Evolutionary conservation across 2,888 invertebrate genomes (phyloP).

Genomic region (Chloromyia formosa): DNA sequence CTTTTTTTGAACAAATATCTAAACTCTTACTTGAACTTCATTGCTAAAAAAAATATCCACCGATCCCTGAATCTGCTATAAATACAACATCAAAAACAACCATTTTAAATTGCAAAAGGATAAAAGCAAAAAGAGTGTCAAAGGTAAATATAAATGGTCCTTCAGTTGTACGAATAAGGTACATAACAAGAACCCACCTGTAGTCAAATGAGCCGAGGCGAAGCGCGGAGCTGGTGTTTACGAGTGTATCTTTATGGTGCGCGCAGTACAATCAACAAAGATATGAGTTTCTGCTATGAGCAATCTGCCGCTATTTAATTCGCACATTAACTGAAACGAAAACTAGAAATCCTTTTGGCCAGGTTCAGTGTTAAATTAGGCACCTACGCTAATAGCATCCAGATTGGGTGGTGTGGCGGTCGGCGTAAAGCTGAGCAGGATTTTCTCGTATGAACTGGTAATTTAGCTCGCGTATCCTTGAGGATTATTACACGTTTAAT

Average conservation of each 20-base stretch:
- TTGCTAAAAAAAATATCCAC: too few relatives aligned
- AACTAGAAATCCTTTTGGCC: constrained; percentile 23
- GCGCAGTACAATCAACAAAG: neutral
- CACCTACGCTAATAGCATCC: constrained; percentile 17
- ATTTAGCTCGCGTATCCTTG: constrained; percentile 21
- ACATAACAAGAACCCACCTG: constrained; percentile 18
- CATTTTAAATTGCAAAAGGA: neutral
- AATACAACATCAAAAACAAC: neutral
- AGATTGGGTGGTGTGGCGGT: neutral
- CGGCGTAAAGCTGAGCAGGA: neutral
- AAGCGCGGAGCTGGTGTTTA: neutral
- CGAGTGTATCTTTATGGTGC: neutral
- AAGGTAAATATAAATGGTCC: neutral
- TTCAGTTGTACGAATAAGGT: neutral
- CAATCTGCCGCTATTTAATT: constrained; percentile 34
- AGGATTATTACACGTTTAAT: constrained; percentile 33
- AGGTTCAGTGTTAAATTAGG: constrained; percentile 33
- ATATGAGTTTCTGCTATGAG: constrained; percentile 5
- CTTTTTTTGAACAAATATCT: too few relatives aligned
- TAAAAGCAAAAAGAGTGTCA: neutral
- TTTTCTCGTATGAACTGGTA: neutral
- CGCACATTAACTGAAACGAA: constrained; percentile 22
- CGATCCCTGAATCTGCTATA: too few relatives aligned
- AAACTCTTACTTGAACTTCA: too few relatives aligned
- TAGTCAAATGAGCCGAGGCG: neutral